Conservation (phyloP, 1,140 invertebrate species). For the Bombyx mori region ASM3026992v2 NC_085119.1:8267501-8268000, state of each 20-base stretch:
- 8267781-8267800: constrained; percentile 29
- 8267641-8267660: constrained; percentile 39
- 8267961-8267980: constrained; percentile 30
- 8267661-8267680: constrained; percentile 42
- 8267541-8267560: constrained; percentile 60
- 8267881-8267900: constrained; percentile 28
- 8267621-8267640: constrained; percentile 35
- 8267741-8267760: constrained; percentile 36
- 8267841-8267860: constrained; percentile 35
- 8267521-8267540: constrained; percentile 56
- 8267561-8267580: constrained; percentile 60
- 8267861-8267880: constrained; percentile 34
- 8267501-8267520: constrained; percentile 62
- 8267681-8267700: constrained; percentile 35
- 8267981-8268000: constrained; percentile 40
- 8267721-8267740: constrained; percentile 58
- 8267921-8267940: constrained; percentile 33
- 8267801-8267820: constrained; percentile 18
- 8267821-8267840: constrained; percentile 45
- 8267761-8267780: constrained; percentile 31
- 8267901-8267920: constrained; percentile 59
- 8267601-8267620: constrained; percentile 33
- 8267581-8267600: constrained; percentile 55
- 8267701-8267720: constrained; percentile 54
- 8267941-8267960: constrained; percentile 34